Conservation (phyloP, 2,888 invertebrate genomes). For the Gortyna flavago region DNA sequence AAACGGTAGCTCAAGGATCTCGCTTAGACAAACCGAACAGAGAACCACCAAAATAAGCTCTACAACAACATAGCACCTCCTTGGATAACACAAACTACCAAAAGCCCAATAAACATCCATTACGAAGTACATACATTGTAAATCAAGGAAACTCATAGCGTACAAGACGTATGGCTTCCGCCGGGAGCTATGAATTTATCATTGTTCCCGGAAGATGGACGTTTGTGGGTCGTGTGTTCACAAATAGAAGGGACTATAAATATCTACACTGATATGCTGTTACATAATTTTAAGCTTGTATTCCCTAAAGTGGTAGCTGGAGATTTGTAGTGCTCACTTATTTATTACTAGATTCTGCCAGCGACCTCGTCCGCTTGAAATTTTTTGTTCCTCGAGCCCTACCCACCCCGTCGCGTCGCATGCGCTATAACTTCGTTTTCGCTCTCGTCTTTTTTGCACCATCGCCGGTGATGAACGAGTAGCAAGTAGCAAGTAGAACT, state of each 20-base stretch:
- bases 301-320: not conserved
- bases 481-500: too few species aligned
- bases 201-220: conserved; percentile 62
- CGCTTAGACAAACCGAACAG: not conserved
- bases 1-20: not conserved
- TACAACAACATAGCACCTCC: not conserved
- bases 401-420: too few species aligned
- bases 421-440: too few species aligned
- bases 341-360: too few species aligned
- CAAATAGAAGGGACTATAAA: conserved; percentile 39
- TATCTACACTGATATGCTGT: conserved; percentile 28
- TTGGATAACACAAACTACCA: conserved; percentile 7
- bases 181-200: conserved; percentile 64
- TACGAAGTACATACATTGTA: conserved; percentile 42
- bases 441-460: too few species aligned
- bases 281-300: not conserved
- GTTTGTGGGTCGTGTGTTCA: conserved; percentile 56
- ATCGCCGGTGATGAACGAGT: too few species aligned
- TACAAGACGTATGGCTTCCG: conserved; percentile 62
- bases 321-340: too few species aligned
- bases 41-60: not conserved
- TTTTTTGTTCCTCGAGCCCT: too few species aligned
- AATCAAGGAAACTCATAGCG: conserved; percentile 56
- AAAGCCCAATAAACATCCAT: conserved; percentile 26
- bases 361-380: too few species aligned